Evolutionary conservation across 1,140 invertebrate species (phyloP).

Genomic region (Papilio dardanus): DNA sequence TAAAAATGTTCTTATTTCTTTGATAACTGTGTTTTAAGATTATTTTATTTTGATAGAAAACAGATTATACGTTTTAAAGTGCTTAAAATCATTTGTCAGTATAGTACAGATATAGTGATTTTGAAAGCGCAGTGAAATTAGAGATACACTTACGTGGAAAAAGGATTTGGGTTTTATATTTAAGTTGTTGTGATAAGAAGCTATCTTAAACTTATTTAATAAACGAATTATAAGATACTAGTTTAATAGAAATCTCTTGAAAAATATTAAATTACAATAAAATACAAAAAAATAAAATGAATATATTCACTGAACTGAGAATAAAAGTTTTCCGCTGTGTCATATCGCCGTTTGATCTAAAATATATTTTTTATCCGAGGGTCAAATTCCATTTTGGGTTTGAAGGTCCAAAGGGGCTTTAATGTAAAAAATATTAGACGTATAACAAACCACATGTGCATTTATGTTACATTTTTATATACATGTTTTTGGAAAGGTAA

Average conservation of each 20-base stretch:
- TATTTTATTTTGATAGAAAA: neutral
- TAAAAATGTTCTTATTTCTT: neutral
- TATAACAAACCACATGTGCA: neutral
- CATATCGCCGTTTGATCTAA: neutral
- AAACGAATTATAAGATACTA: too few species aligned
- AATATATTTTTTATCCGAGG: constrained; percentile 20
- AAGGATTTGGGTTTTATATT: too few species aligned
- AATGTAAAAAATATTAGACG: neutral
- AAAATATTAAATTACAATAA: neutral
- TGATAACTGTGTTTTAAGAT: neutral
- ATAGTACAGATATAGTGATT: too few species aligned
- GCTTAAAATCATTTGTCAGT: neutral
- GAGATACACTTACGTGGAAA: too few species aligned
- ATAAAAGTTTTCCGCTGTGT: neutral
- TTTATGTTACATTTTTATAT: neutral
- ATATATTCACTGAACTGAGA: neutral
- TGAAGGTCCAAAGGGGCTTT: neutral
- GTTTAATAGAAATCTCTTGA: too few species aligned
- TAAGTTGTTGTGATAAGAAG: too few species aligned
- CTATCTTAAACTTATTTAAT: too few species aligned
- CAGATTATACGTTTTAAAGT: neutral
- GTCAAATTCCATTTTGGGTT: neutral
- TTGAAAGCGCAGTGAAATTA: neutral
- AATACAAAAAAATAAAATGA: neutral
- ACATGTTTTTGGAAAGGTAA: neutral